Conservation (phyloP, 2,113 vertebrate genomes). For the Dasyurus viverrinus region DNA sequence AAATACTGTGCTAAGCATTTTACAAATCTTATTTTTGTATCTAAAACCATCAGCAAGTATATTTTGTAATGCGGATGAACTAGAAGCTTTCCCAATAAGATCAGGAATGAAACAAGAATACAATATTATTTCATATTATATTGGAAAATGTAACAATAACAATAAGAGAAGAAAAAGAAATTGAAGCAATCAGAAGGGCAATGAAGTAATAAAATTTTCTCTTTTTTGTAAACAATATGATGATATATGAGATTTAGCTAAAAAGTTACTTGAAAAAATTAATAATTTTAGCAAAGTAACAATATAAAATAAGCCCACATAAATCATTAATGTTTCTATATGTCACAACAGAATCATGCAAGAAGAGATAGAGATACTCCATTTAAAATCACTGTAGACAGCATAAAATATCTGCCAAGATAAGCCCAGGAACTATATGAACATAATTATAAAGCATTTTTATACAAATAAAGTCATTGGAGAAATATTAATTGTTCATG, state of each 20-base stretch:
- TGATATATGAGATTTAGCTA: background rate
- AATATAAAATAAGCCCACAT: no score
- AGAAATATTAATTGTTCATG: no score
- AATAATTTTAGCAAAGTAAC: no score
- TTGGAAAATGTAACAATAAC: background rate
- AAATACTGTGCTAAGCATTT: background rate
- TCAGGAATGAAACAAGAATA: background rate
- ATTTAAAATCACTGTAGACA: no score
- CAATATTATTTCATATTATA: background rate
- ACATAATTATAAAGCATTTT: no score
- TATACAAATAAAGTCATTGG: no score
- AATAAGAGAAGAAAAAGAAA: background rate
- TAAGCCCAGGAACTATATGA: no score
- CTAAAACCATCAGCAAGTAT: background rate
- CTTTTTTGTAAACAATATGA: no score
- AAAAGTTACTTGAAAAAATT: background rate
- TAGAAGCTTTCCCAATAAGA: background rate
- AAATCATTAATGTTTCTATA: no score
- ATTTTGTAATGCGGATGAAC: background rate
- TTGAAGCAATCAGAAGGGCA: background rate
- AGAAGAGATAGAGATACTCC: no score
- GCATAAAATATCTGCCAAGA: no score
- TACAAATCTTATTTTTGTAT: background rate
- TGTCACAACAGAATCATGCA: no score
- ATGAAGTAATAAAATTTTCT: background rate